A percentile compares a stretch with the other conserved stretches of the same genome.
Conservation (phyloP, 64 coral and sea anemone species). For the Orbicella faveolata region DNA sequence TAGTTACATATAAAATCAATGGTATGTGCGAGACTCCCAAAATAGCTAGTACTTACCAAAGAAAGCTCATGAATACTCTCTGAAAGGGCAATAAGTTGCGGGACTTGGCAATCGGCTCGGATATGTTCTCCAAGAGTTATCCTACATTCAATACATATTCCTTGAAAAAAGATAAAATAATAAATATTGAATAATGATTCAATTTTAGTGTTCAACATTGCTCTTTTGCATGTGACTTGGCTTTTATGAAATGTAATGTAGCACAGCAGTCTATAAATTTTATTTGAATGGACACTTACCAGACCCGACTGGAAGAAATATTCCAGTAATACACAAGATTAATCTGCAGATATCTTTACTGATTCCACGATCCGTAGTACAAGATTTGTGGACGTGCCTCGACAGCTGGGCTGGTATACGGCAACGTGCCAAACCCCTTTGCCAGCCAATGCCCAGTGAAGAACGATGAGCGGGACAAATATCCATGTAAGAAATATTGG, state of each 20-base stretch:
- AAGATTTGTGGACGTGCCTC: slow-evolving; percentile 29
- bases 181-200: no score
- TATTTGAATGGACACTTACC: slow-evolving; percentile 43
- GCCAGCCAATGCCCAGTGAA: slow-evolving; percentile 49
- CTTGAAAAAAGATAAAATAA: no score
- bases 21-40: no score
- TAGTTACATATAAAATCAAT: no score
- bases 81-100: no score
- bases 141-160: no score
- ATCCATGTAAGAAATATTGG: slow-evolving; percentile 41
- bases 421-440: slow-evolving; percentile 29
- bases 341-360: slow-evolving; percentile 19
- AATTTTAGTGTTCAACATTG: slow-evolving; percentile 27
- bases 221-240: slow-evolving; percentile 14
- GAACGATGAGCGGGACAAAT: slow-evolving; percentile 56
- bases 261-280: slow-evolving; percentile 11
- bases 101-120: no score
- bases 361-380: slow-evolving; percentile 52
- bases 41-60: no score
- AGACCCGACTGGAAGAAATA: slow-evolving; percentile 62
- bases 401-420: slow-evolving; percentile 46
- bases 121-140: no score
- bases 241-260: slow-evolving; percentile 28
- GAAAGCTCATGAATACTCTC: no score
- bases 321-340: slow-evolving; percentile 44